Base-by-base conservation (phyloP, 2,888 invertebrate genomes). In the Ectemnius cavifrons region DNA sequence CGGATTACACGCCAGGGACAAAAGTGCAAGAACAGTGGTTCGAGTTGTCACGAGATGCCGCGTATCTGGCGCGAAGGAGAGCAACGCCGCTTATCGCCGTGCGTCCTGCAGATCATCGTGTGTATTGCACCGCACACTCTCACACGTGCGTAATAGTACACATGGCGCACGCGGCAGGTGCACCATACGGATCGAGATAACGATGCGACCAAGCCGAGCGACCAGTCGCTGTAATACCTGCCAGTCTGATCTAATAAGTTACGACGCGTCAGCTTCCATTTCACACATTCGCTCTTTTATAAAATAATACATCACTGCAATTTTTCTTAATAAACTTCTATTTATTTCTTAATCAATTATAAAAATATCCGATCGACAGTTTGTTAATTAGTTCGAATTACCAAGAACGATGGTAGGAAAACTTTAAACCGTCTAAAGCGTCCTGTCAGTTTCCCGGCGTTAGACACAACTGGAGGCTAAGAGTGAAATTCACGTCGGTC, bases 211-310 rank as follows among this genome's bases (percentile, higher is more conserved):
- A 62, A 69, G 61, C 72, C 71, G 66, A 58, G 11, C 23, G 23
- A 23, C 37, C 37, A 37, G 74, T 73, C 66, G 59, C 71, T 69
- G 60, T 71, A 67, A 72, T 73, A 71, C 66, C 62, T 23, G 23
- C 23, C 23, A 23, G 3, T 23, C 23, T 79, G 79, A 81, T 81
- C 77, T 77, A 82, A 81, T 79, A 81, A 81, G 77, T 67, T 64
- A 67, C 69, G 3, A 23, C 71, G 37, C 37, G 37, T 4, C 37
- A 37, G 37, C 2, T 11, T 37, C 11, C 37, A 37, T 8, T 37
- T 37, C 5, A 6, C 37, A 8, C 5, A 37, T 37, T 11, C 8
- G 6, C 8, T 37, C 37, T 11, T 37, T 37, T 37, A 37, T 3
- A 23, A 23, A 23, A 23, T 20, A 20, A 20, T 23, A 23, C 3